phyloP scores from a whole-genome alignment of 2,888 invertebrate species.

The Netelia inedita region DNA sequence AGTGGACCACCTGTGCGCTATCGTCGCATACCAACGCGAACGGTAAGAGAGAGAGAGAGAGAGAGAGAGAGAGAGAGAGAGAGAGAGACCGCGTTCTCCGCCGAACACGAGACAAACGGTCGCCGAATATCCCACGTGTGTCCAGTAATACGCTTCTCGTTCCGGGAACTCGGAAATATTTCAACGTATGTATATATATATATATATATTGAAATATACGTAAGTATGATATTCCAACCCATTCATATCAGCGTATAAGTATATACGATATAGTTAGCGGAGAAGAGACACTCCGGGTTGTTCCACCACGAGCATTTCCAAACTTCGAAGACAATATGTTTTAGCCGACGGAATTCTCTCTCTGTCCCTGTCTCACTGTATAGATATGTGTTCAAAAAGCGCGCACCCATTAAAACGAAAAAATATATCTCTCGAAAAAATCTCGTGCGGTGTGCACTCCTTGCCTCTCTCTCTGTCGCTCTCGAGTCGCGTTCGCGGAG shows the following conservation, averaged over 20 bases:
- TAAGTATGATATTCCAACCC: slow-evolving; percentile 36
- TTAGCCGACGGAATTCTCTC: background rate
- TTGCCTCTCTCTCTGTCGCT: slow-evolving; percentile 15
- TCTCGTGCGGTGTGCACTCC: slow-evolving; percentile 7
- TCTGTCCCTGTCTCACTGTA: background rate
- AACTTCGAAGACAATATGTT: slow-evolving; percentile 23
- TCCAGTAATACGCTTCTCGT: slow-evolving; percentile 36
- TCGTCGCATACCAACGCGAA: slow-evolving; percentile 8
- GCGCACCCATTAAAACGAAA: slow-evolving; percentile 55
- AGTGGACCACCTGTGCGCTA: slow-evolving; percentile 52
- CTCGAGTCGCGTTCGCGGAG: slow-evolving; percentile 18
- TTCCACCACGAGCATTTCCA: slow-evolving; percentile 8
- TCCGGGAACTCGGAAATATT: slow-evolving; percentile 48
- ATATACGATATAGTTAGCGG: background rate
- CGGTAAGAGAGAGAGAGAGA: background rate
- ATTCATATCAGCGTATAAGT: slow-evolving; percentile 23
- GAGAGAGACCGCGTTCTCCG: background rate
- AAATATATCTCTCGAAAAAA: slow-evolving; percentile 43
- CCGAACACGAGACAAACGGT: slow-evolving; percentile 44
- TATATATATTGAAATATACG: slow-evolving; percentile 13
- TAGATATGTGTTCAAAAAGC: slow-evolving; percentile 36
- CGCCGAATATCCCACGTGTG: slow-evolving; percentile 38
- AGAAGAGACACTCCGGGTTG: background rate
- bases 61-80: no score
- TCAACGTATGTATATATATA: slow-evolving; percentile 10